Evolutionary conservation across 92 coral and sea anemone species (phyloP).

Genomic region (Metridium senile): DNA sequence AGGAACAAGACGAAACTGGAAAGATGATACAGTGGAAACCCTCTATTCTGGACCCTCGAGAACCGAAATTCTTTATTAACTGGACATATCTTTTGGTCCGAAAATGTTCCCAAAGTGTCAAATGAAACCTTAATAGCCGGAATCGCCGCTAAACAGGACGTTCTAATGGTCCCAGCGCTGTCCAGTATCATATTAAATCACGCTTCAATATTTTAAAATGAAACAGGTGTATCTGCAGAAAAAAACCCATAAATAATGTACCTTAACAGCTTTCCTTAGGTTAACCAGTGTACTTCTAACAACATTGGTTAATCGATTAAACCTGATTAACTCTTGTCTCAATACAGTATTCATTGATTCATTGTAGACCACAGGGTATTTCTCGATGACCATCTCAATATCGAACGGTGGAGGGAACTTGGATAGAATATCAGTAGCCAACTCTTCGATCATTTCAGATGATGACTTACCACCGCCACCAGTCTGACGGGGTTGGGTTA

Average conservation of each 20-base stretch:
- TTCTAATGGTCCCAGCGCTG: too few species aligned
- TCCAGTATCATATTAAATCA: too few species aligned
- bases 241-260: conserved; percentile 27
- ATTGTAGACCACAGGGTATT: conserved; percentile 91
- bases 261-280: conserved; percentile 97
- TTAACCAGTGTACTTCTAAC: conserved; percentile 83
- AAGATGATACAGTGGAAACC: neutral
- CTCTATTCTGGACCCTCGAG: too few species aligned
- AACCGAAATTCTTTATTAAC: too few species aligned
- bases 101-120: too few species aligned
- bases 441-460: conserved; percentile 95
- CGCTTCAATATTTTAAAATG: too few species aligned
- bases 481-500: conserved; percentile 96
- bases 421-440: conserved; percentile 90
- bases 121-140: too few species aligned
- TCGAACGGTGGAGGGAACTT: conserved; percentile 95
- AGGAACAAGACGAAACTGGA: neutral
- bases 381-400: conserved; percentile 90
- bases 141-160: too few species aligned
- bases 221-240: too few species aligned
- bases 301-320: conserved; percentile 89
- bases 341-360: conserved; percentile 99
- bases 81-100: too few species aligned
- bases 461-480: conserved; percentile 99
- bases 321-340: conserved; percentile 94